Evolutionary conservation across 2,113 vertebrate species (phyloP).

Genomic region (Mormoops blainvillei): DNA sequence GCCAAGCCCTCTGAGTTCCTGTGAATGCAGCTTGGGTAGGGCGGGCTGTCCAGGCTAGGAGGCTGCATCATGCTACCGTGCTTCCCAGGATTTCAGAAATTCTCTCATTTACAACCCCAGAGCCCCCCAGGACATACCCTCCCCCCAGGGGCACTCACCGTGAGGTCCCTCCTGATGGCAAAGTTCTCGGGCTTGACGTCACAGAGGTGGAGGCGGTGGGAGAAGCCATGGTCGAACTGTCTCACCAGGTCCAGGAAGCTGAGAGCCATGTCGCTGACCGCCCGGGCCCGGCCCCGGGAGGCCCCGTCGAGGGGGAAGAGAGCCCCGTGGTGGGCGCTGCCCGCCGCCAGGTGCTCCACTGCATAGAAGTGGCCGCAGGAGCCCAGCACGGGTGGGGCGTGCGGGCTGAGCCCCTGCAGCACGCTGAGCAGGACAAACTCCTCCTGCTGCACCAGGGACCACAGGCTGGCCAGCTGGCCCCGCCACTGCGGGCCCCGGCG

Average conservation of each 20-base stretch:
- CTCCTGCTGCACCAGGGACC: conserved; percentile 95
- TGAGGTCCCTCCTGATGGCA: conserved; percentile 93
- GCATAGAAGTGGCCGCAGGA: conserved; percentile 98
- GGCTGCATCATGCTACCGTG: accelerated
- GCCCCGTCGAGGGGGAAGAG: conserved; percentile 89
- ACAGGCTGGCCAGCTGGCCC: conserved; percentile 91
- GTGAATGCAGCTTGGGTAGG: background rate
- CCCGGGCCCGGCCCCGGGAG: conserved; percentile 68
- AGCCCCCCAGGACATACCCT: accelerated
- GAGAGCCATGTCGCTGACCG: conserved; percentile 87
- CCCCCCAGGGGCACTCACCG: conserved; percentile 80
- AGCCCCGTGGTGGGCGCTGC: conserved; percentile 90
- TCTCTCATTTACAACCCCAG: background rate
- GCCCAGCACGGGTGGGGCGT: conserved; percentile 90
- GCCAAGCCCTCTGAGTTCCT: background rate
- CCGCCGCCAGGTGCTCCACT: conserved; percentile 92
- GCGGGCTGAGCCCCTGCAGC: conserved; percentile 91
- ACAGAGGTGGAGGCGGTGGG: conserved; percentile 93
- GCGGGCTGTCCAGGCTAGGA: accelerated
- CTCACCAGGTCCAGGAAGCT: conserved; percentile 96
- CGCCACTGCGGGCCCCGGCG: conserved; percentile 78
- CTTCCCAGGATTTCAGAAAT: background rate
- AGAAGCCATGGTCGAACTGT: conserved; percentile 94
- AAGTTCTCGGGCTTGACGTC: conserved; percentile 98
- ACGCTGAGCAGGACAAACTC: conserved; percentile 93